Base-by-base conservation (phyloP, 1,140 invertebrate genomes). In the Brachionus paranguensis region DNA sequence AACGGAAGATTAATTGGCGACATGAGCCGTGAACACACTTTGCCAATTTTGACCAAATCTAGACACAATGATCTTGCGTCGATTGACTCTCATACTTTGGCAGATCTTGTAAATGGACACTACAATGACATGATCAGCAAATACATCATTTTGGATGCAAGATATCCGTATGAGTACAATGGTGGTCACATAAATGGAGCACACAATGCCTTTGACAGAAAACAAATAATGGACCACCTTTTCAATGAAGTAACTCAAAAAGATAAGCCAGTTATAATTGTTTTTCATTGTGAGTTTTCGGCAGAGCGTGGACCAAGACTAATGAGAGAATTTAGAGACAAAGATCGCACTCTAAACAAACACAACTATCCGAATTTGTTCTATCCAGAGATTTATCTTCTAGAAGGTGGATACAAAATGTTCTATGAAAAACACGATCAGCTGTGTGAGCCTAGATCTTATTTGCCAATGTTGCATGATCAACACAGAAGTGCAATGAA, bases 241-340 rank as follows among this genome's bases (percentile, higher is more conserved):
- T 47, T 84, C 2, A 88, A 91, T 43, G 88, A 91, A 85, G 86
- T 86, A 85, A 86, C 85, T 87, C 85, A 86, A 86, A 81, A 86
- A n/a, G 81, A 86, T 27, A 87, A 93, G 85, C 89, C 93, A 17
- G 90, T 92, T 68, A 93, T 98, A 68, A 88, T 99, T 20, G 93
- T 99, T 37, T 99, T 99, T 88, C 97, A 99, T 88, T 99, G 97
- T 89, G 97, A 99, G 90, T 99, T 98, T 90, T 98, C 96, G 0
- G 94, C 95, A 83, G 94, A 98, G 89, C 91, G 97, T 64, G 97
- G 94, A 41, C 97, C 97, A 4, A 94, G 92, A 86, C 90, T 98
- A 60, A 78, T 78, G 76, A 27, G 74, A 50, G 74, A 78, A 45
- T 17, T 99, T 5, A 92, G 97, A 0, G 93, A 93, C 60, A 89